phyloP scores from a whole-genome alignment of 64 coral and sea anemone species.

The Cladopsammia gracilis region DNA sequence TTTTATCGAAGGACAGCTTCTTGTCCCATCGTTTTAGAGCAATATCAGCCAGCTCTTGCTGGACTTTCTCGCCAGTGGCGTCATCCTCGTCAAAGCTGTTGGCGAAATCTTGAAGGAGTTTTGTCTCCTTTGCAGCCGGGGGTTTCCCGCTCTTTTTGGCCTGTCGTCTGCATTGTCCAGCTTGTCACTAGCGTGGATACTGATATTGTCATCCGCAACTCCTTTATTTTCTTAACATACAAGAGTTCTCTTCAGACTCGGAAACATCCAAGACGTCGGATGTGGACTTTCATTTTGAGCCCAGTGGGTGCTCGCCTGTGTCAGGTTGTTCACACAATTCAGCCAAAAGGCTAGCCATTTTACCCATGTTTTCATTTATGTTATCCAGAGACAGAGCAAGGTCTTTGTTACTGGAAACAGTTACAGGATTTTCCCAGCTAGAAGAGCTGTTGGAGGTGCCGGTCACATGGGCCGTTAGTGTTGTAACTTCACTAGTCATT shows the following conservation, averaged over 20 bases:
- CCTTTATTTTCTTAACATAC: not conserved
- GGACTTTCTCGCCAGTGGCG: not conserved
- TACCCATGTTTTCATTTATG: not conserved
- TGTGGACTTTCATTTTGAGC: slow-evolving; percentile 1
- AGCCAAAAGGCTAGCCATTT: not conserved
- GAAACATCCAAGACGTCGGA: not conserved
- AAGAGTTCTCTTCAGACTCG: not conserved
- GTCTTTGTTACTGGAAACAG: not conserved
- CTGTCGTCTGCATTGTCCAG: not conserved
- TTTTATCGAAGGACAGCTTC: slow-evolving; percentile 3
- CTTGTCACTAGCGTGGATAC: not conserved
- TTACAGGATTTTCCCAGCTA: not conserved
- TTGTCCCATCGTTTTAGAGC: slow-evolving; percentile 10
- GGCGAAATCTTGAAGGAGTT: slow-evolving; percentile 5
- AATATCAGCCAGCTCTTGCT: not conserved
- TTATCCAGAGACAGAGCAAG: not conserved
- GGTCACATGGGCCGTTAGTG: not conserved
- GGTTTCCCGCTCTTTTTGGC: slow-evolving; percentile 26
- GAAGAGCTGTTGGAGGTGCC: not conserved
- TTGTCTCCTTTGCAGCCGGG: not conserved
- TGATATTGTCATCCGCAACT: not conserved
- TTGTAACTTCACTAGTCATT: not conserved
- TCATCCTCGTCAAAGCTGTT: not conserved
- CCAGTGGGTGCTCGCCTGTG: not conserved
- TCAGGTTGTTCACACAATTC: not conserved